Evolutionary conservation across 2,888 invertebrate species (phyloP).

Genomic region (Caenorhabditis parvicauda): DNA sequence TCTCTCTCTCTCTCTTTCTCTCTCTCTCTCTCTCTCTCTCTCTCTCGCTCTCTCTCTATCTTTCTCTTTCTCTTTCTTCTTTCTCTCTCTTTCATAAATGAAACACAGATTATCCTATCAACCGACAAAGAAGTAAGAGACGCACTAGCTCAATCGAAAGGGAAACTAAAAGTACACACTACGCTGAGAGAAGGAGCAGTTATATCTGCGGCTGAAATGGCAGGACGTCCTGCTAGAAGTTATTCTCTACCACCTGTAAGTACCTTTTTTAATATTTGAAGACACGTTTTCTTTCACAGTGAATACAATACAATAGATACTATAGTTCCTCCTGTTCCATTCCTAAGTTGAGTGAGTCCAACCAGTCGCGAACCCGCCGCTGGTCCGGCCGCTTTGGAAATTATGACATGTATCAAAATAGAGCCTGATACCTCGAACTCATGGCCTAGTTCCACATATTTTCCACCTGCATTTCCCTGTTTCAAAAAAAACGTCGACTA

Average conservation of each 20-base stretch:
- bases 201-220: conserved; percentile 55
- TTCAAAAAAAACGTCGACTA: no score
- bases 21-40: no score
- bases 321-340: neutral
- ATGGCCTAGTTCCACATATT: no score
- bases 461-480: no score
- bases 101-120: conserved; percentile 41
- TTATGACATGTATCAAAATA: no score
- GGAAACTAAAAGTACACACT: conserved; percentile 53
- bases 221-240: conserved; percentile 42
- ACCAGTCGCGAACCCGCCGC: no score
- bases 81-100: neutral
- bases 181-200: conserved; percentile 41
- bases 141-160: conserved; percentile 44
- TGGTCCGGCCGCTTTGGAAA: no score
- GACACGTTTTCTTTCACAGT: no score
- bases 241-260: conserved; percentile 51
- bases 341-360: no score
- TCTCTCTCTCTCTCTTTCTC: neutral
- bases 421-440: no score
- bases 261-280: neutral
- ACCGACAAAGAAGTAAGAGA: conserved; percentile 50
- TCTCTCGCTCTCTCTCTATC: neutral
- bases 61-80: neutral
- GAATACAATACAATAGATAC: no score